phyloP scores from a whole-genome alignment of 2,888 invertebrate species.

The Dryococelus australis region DNA sequence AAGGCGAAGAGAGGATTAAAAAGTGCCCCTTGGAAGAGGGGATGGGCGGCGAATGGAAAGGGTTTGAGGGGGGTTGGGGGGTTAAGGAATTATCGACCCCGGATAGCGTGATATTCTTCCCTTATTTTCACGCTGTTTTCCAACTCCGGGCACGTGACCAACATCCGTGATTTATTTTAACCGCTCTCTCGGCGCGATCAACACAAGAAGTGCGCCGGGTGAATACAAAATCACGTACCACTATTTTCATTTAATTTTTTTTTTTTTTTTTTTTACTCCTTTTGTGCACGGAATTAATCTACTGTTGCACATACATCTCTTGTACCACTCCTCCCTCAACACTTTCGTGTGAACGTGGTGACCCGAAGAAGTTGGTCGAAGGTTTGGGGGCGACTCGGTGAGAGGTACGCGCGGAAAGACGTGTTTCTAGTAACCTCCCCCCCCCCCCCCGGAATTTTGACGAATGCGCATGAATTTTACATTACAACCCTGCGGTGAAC shows the following conservation, averaged over 20 bases:
- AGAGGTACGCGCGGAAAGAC: not conserved
- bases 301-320: not conserved
- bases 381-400: not conserved
- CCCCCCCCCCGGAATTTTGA: not conserved
- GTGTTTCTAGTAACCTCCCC: not conserved
- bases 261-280: not conserved
- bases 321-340: not conserved
- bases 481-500: not conserved
- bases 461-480: not conserved
- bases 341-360: not conserved
- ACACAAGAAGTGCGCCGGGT: constrained; percentile 1
- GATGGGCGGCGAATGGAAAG: not conserved
- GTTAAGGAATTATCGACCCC: not conserved
- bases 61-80: not conserved
- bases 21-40: not conserved
- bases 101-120: not conserved
- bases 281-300: not conserved
- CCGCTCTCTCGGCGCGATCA: not conserved
- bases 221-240: not conserved
- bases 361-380: not conserved
- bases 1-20: not conserved
- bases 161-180: constrained; percentile 1
- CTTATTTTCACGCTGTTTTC: not conserved
- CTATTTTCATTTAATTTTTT: not conserved
- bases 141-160: not conserved